Evolutionary conservation across 2,113 vertebrate genomes (phyloP).

Genomic region (Brachirus orientalis): DNA sequence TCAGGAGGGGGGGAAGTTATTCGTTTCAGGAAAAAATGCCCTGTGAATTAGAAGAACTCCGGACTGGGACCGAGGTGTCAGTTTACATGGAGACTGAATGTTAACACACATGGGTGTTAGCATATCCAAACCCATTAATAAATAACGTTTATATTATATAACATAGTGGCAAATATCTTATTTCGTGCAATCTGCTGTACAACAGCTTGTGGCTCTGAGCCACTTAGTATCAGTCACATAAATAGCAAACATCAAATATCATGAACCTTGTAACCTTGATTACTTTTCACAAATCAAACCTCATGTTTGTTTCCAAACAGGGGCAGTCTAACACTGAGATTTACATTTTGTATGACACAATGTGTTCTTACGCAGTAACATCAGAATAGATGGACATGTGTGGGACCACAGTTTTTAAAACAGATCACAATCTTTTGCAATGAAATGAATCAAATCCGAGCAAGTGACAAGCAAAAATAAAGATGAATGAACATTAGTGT

Average conservation of each 20-base stretch:
- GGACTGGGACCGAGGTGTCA: slow-evolving; percentile 60
- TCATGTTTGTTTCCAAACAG: no score
- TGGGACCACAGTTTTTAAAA: not conserved
- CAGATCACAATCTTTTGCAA: not conserved
- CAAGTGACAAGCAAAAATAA: not conserved
- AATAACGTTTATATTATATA: slow-evolving; percentile 62
- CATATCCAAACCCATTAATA: slow-evolving; percentile 64
- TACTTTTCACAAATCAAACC: no score
- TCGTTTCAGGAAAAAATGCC: slow-evolving; percentile 61
- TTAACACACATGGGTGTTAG: slow-evolving; percentile 37
- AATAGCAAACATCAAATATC: slow-evolving; percentile 36
- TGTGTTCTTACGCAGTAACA: no score
- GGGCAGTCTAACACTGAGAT: no score
- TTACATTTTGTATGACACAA: no score
- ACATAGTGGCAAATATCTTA: slow-evolving; percentile 20
- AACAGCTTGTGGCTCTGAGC: slow-evolving; percentile 1
- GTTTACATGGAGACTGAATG: slow-evolving; percentile 60
- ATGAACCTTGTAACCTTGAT: slow-evolving; percentile 10
- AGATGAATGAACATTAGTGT: not conserved
- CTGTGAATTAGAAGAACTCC: slow-evolving; percentile 58
- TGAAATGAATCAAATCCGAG: not conserved
- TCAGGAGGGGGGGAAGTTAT: slow-evolving; percentile 63
- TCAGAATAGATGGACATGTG: not conserved
- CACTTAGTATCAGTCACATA: slow-evolving; percentile 21
- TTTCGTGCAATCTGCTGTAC: slow-evolving; percentile 15